Evolutionary conservation across 1,140 invertebrate species (phyloP), one percentile per base, ranked within the genome.

Genomic region (Pygmarrhopalites habei): DNA sequence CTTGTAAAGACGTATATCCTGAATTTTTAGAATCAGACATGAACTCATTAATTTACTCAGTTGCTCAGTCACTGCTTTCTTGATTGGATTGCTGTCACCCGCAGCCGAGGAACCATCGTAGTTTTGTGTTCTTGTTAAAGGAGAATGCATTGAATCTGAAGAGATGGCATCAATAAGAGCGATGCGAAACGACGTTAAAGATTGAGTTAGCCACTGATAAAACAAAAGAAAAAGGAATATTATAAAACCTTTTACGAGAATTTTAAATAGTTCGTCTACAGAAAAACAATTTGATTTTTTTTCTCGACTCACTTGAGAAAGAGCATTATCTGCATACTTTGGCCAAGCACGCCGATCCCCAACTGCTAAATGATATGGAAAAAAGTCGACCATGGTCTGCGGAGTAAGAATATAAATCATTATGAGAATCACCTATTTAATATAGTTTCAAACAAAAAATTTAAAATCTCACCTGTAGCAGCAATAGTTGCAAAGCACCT

Each of bases 281-380:
- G n/a, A n/a, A n/a, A n/a, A n/a, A n/a, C n/a, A n/a, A n/a, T n/a
- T n/a, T n/a, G n/a, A n/a, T n/a, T n/a, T n/a, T n/a, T n/a, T n/a
- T n/a, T n/a, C n/a, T n/a, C n/a, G n/a, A n/a, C n/a, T n/a, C n/a
- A n/a, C n/a, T n/a, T n/a, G n/a, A 44, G 81, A 81, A 72, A 88
- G 86, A 1, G 85, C 83, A 64, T 74, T 81, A 73, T 14, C 14
- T 4, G 79, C 77, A 66, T 82, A 84, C 39, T 83, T 84, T 21
- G 87, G 82, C 94, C 93, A 98, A 76, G 92, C 89, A 68, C 86
- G 85, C 66, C 92, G 80, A 75, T 89, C 88, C 12, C 86, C 85
- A 73, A 86, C 84, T 60, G 93, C 92, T 72, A 92, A 83, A 77
- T 97, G 92, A 80, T 95, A 98, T 0, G 95, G 95, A 79, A 98